A percentile compares a stretch with the other conserved stretches of the same genome.
phyloP scores from a whole-genome alignment of 1,140 invertebrate genomes.

The Frieseomelitta varia region DNA sequence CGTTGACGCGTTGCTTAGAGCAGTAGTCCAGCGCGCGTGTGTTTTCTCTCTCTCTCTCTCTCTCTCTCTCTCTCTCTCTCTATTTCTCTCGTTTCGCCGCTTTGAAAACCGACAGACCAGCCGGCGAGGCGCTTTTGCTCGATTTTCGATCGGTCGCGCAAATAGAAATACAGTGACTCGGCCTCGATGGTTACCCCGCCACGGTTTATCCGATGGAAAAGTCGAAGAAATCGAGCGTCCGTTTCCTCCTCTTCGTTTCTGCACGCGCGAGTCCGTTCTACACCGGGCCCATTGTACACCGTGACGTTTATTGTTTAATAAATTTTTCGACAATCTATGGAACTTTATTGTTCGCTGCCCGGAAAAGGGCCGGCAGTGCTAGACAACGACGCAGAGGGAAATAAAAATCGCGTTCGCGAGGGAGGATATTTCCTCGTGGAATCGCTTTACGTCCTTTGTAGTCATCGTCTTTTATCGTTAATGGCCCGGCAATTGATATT shows the following conservation, averaged over 20 bases:
- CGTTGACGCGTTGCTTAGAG: constrained; percentile 46
- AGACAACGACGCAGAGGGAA: not conserved
- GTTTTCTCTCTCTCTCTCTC: not conserved
- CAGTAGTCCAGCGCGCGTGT: not conserved
- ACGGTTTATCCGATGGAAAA: constrained; percentile 5
- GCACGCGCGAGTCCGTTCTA: no score
- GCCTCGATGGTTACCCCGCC: not conserved
- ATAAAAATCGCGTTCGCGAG: not conserved
- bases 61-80: not conserved
- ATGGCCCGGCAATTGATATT: not conserved
- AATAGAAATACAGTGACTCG: constrained; percentile 24
- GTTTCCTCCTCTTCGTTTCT: not conserved
- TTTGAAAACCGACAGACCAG: constrained; percentile 25
- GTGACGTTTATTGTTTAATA: constrained; percentile 18
- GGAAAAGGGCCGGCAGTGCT: not conserved
- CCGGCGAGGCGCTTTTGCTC: not conserved
- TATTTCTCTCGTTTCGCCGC: not conserved
- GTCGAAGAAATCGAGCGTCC: constrained; percentile 12
- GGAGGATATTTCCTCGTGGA: not conserved
- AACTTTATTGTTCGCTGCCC: not conserved
- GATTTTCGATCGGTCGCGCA: constrained; percentile 14
- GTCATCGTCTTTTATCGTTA: not conserved
- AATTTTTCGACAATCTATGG: constrained; percentile 5
- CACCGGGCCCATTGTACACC: not conserved
- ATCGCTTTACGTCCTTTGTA: not conserved